phyloP scores from a whole-genome alignment of 1,140 invertebrate species.

The Metopolophium dirhodum region DNA sequence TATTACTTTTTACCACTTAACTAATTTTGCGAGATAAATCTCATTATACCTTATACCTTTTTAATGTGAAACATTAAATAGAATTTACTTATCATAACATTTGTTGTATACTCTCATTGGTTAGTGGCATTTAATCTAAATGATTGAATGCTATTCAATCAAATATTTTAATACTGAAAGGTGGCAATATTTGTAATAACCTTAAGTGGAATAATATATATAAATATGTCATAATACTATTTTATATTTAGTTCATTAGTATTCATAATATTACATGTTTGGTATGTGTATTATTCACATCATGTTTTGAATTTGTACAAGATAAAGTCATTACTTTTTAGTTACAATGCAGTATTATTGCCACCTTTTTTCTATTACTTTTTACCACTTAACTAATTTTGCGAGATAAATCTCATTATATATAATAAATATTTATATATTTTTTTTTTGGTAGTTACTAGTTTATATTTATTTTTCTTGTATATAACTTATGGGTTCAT shows the following conservation, averaged over 20 bases:
- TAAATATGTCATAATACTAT: neutral
- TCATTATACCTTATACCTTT: neutral
- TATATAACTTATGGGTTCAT: neutral
- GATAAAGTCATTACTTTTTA: neutral
- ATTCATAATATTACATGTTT: neutral
- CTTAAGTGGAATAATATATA: neutral
- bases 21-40: neutral
- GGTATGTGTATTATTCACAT: neutral
- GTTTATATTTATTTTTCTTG: neutral
- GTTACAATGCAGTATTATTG: neutral
- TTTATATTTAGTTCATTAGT: neutral
- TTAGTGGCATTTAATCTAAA: neutral
- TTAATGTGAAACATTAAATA: slow-evolving; percentile 9
- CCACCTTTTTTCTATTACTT: neutral
- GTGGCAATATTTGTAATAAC: neutral
- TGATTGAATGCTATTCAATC: neutral
- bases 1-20: neutral
- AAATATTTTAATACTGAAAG: neutral
- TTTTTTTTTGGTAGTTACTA: neutral
- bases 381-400: neutral
- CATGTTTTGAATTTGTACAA: neutral
- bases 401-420: neutral
- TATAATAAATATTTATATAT: neutral
- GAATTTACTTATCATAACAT: neutral
- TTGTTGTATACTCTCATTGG: neutral